Conservation (phyloP, 2,888 invertebrate genomes). For the Cyclophora punctaria region DNA sequence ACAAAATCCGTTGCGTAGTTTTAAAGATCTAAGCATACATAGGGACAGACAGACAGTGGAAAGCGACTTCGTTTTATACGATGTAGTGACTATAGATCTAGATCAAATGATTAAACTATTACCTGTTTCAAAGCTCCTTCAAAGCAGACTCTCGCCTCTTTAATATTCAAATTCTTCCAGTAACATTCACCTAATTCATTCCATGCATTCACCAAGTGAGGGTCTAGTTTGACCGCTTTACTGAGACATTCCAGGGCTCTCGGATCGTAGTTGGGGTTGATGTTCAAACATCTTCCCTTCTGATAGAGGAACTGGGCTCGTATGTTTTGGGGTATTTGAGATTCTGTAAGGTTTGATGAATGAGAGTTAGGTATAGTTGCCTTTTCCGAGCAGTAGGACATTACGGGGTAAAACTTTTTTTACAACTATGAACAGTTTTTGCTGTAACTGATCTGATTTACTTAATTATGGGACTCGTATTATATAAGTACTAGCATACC, state of each 20-base stretch:
- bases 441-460: no score
- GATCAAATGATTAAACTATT: constrained; percentile 4
- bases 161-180: constrained; percentile 88
- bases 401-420: no score
- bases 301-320: constrained; percentile 80
- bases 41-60: no score
- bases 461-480: no score
- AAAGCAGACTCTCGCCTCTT: constrained; percentile 88
- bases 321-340: constrained; percentile 41
- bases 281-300: constrained; percentile 84
- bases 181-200: constrained; percentile 92
- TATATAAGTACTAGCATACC: no score
- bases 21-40: no score
- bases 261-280: constrained; percentile 78
- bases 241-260: constrained; percentile 84
- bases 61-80: no score
- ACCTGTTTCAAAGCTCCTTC: constrained; percentile 84
- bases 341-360: constrained; percentile 29
- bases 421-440: no score
- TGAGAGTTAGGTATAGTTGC: no score
- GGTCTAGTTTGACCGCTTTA: constrained; percentile 89
- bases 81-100: no score
- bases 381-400: no score
- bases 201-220: constrained; percentile 87
- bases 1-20: no score